Evolutionary conservation across 2,113 vertebrate genomes (phyloP).

Genomic region (Terrapene triunguis): DNA sequence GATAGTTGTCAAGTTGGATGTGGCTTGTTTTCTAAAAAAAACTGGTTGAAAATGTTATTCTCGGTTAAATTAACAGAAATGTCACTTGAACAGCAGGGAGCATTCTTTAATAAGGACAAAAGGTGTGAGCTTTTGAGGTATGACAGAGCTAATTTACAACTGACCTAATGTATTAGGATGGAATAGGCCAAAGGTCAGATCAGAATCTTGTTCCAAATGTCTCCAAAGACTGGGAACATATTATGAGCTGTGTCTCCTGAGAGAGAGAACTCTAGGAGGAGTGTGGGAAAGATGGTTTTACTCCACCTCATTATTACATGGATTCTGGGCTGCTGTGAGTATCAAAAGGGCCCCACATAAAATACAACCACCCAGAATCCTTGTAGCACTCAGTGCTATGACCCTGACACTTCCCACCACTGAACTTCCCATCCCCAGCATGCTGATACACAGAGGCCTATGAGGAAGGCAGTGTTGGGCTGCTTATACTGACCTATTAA

Average conservation of each 20-base stretch:
- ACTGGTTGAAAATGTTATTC: background rate
- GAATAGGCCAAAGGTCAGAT: background rate
- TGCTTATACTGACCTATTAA: background rate
- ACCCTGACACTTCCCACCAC: background rate
- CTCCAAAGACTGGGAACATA: background rate
- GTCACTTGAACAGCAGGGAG: background rate
- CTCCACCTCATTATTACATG: background rate
- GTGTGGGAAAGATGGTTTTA: background rate
- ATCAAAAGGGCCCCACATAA: background rate
- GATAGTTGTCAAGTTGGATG: background rate
- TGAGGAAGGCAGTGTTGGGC: background rate
- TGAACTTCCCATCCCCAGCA: background rate
- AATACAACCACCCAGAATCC: background rate
- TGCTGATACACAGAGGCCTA: background rate
- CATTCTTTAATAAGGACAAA: background rate
- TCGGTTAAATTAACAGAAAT: background rate
- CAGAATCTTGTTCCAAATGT: background rate
- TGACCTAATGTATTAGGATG: accelerated
- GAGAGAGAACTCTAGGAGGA: background rate
- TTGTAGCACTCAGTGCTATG: background rate
- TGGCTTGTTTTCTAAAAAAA: background rate
- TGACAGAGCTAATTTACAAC: background rate
- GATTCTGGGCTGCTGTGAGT: background rate
- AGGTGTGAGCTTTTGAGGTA: background rate
- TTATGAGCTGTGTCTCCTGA: accelerated